Evolutionary conservation across 1,140 invertebrate genomes (phyloP).

Genomic region (Drosophila kepulauana): DNA sequence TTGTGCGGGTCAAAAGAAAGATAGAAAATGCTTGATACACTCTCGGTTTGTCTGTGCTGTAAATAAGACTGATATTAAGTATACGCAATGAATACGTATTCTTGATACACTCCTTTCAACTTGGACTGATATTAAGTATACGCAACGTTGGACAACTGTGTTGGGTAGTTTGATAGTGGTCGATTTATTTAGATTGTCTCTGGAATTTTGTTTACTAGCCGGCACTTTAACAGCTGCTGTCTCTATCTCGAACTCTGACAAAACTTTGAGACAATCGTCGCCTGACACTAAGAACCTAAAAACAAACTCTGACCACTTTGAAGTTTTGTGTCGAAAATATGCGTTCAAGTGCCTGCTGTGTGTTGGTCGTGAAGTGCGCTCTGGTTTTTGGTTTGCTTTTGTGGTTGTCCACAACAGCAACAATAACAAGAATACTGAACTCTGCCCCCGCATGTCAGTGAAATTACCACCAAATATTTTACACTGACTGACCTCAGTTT

Average conservation of each 20-base stretch:
- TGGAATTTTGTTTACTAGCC: no score
- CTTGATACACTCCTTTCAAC: no score
- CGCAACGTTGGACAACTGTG: no score
- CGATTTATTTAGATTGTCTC: no score
- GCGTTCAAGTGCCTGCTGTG: slow-evolving; percentile 8
- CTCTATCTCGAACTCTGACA: slow-evolving; percentile 8
- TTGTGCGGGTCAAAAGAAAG: neutral
- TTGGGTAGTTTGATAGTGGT: no score
- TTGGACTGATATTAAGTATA: no score
- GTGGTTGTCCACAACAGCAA: slow-evolving; percentile 44
- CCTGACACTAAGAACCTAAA: neutral
- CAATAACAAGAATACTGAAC: neutral
- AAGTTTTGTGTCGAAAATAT: slow-evolving; percentile 25
- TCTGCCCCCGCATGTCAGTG: slow-evolving; percentile 41
- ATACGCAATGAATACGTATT: no score
- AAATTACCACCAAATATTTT: slow-evolving; percentile 31
- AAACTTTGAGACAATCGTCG: neutral
- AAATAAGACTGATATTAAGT: no score
- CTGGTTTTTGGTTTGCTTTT: slow-evolving; percentile 64
- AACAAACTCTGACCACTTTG: slow-evolving; percentile 40
- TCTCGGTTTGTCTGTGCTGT: no score
- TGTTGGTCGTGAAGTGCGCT: slow-evolving; percentile 48
- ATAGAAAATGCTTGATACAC: no score
- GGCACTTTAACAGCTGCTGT: no score
- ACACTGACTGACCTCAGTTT: slow-evolving; percentile 3